A percentile compares a stretch with the other conserved stretches of the same genome.
These are phyloP conservation scores for Diloba caeruleocephala DNA, from an alignment of 2,888 invertebrate genomes.

Conservation along the genomic window DNA sequence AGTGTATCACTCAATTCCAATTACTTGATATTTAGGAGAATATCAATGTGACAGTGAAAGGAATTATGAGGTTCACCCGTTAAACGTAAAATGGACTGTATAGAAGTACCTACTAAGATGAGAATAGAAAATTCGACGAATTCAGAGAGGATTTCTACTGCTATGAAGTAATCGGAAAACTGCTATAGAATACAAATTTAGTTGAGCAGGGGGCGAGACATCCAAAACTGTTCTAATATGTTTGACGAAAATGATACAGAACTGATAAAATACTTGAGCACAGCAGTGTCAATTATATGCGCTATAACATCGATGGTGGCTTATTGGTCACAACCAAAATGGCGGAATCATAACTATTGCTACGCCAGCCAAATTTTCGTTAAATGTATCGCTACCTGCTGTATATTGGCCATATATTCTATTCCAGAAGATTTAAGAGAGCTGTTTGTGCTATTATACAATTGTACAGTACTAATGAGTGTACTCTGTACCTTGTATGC, in stretches of 20 bases:
- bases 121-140: too few relatives aligned
- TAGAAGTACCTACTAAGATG: too few relatives aligned
- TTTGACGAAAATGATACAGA: not conserved
- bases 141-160: too few relatives aligned
- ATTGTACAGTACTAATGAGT: not conserved
- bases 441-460: not conserved
- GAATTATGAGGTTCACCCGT: too few relatives aligned
- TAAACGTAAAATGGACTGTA: too few relatives aligned
- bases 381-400: slow-evolving; percentile 1
- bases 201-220: too few relatives aligned
- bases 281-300: slow-evolving; percentile 3
- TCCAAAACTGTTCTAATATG: slow-evolving; percentile 4
- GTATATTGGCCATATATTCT: not conserved
- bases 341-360: slow-evolving; percentile 19
- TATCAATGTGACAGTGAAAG: too few relatives aligned
- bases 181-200: not conserved
- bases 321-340: not conserved
- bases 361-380: slow-evolving; percentile 1
- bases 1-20: too few relatives aligned
- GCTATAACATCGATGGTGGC: not conserved
- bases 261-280: slow-evolving; percentile 7
- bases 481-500: not conserved
- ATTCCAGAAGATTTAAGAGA: slow-evolving; percentile 5
- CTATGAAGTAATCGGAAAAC: not conserved
- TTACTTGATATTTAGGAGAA: too few relatives aligned